A percentile compares a stretch with the other conserved stretches of the same genome.
Conservation (phyloP, 2,113 vertebrate species). For the Sialia sialis region DNA sequence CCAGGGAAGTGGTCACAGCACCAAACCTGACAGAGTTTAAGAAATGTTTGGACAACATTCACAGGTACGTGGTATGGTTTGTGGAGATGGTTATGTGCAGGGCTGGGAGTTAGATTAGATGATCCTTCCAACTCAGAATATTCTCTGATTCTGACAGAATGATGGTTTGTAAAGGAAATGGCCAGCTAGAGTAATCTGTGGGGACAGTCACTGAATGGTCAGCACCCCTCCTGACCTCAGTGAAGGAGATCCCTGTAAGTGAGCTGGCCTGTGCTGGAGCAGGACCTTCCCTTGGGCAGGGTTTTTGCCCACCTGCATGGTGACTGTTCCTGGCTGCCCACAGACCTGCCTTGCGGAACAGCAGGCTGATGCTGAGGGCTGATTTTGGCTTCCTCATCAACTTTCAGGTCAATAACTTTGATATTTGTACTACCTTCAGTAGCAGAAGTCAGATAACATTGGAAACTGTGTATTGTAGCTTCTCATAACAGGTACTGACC, state of each 20-base stretch:
- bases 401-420: not conserved
- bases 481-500: not conserved
- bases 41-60: accelerated
- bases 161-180: not conserved
- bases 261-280: accelerated
- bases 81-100: not conserved
- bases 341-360: accelerated
- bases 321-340: no score
- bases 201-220: accelerated
- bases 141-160: not conserved
- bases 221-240: no score
- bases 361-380: not conserved
- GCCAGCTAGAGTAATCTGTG: no score
- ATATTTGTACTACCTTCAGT: not conserved
- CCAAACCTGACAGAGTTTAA: not conserved
- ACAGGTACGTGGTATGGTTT: not conserved
- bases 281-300: accelerated
- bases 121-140: not conserved
- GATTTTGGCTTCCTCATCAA: not conserved
- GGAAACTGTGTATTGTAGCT: not conserved
- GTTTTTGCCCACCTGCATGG: accelerated
- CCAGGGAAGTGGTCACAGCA: not conserved
- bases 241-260: accelerated
- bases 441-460: not conserved
- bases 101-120: not conserved